Percentiles rank a stretch among this genome's conserved stretches.
These are phyloP conservation scores for Hystrix brachyura DNA, from an alignment of 2,113 vertebrate genomes.

Conservation along the genomic window DNA sequence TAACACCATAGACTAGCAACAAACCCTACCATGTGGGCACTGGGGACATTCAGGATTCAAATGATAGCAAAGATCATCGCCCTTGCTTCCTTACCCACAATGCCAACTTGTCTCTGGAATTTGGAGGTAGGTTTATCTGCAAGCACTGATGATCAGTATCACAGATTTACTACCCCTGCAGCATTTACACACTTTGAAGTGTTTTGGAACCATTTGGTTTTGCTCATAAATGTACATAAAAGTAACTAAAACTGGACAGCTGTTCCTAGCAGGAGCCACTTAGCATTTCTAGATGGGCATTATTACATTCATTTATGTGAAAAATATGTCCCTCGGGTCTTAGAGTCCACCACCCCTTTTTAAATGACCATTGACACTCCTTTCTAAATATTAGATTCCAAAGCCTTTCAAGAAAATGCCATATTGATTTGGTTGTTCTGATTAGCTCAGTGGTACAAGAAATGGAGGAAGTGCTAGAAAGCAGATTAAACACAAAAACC, in stretches of 20 bases:
- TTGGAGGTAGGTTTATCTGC: not conserved
- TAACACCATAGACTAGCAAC: not conserved
- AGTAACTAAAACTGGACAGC: not conserved
- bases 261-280: not conserved
- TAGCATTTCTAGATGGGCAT: not conserved
- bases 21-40: not conserved
- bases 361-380: not conserved
- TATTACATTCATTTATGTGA: not conserved
- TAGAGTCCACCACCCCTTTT: not conserved
- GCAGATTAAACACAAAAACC: not conserved
- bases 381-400: not conserved
- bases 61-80: not conserved
- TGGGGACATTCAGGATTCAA: not conserved
- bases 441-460: conserved; percentile 32
- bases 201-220: not conserved
- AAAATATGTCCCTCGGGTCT: not conserved
- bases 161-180: not conserved
- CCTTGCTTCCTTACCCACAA: not conserved
- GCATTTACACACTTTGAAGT: not conserved
- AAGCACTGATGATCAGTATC: not conserved
- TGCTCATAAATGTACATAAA: not conserved
- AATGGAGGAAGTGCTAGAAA: conserved; percentile 1
- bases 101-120: not conserved
- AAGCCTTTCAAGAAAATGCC: not conserved
- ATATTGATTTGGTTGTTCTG: conserved; percentile 56